Conservation (phyloP, 2,888 invertebrate species). For the Anoplius nigerrimus region DNA sequence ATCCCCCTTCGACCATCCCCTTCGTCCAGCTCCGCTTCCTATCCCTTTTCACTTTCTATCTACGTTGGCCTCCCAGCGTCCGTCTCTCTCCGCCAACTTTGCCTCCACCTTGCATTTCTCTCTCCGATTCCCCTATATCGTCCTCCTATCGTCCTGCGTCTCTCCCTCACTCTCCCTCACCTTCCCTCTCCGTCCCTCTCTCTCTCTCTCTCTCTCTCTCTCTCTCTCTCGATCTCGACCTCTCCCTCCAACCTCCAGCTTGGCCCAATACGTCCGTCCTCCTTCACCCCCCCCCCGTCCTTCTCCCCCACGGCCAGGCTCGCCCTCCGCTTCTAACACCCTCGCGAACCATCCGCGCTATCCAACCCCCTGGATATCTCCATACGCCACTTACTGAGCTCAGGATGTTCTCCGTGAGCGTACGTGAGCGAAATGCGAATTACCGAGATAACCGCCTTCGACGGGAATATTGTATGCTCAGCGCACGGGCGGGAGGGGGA, state of each 20-base stretch:
- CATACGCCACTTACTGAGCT: constrained; percentile 70
- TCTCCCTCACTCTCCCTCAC: constrained; percentile 28
- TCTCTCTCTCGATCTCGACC: constrained; percentile 11
- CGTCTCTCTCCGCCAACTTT: constrained; percentile 8
- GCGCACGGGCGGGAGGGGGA: no score
- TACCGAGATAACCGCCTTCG: constrained; percentile 1
- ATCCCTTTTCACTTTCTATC: constrained; percentile 22
- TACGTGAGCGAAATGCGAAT: constrained; percentile 51
- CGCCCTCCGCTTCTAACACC: constrained; percentile 44
- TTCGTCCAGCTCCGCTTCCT: constrained; percentile 31
- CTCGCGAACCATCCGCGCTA: constrained; percentile 59
- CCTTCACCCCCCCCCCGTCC: constrained; percentile 26
- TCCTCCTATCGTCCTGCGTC: constrained; percentile 6
- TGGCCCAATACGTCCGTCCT: background rate
- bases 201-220: constrained; percentile 22
- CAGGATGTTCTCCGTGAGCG: constrained; percentile 67
- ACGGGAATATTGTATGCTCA: no score
- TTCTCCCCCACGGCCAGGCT: constrained; percentile 8
- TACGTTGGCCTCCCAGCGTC: constrained; percentile 20
- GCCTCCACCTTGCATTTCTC: constrained; percentile 20
- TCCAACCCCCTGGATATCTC: constrained; percentile 67
- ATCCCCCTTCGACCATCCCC: constrained; percentile 41
- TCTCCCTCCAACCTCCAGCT: background rate
- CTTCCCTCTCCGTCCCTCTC: constrained; percentile 25
- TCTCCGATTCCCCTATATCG: constrained; percentile 11